These are phyloP conservation scores for Albula goreensis DNA, from an alignment of 2,113 vertebrate species.

Conservation along the genomic window DNA sequence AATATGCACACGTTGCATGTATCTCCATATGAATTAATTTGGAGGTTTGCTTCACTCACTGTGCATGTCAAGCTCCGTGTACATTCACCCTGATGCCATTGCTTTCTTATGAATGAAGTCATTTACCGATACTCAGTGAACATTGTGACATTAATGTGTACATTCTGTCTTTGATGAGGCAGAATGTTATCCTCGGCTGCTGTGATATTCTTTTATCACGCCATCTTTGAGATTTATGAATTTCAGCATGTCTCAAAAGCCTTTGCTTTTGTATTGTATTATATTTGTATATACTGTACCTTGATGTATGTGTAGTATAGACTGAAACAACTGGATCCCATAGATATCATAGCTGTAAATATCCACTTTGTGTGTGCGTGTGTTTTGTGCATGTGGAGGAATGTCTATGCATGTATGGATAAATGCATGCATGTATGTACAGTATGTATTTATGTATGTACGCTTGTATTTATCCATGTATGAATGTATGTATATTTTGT, in stretches of 20 bases:
- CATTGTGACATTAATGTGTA: too few species aligned
- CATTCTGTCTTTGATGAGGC: background rate
- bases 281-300: background rate
- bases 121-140: too few species aligned
- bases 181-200: background rate
- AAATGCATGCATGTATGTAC: too few species aligned
- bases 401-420: too few species aligned
- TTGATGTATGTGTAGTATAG: background rate
- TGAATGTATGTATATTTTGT: too few species aligned
- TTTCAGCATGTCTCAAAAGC: background rate
- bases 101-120: background rate
- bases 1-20: too few species aligned
- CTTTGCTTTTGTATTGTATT: conserved; percentile 1
- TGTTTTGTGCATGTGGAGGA: too few species aligned
- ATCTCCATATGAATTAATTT: too few species aligned
- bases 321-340: background rate
- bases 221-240: background rate
- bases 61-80: background rate
- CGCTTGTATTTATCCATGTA: too few species aligned
- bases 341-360: background rate
- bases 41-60: background rate
- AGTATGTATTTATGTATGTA: too few species aligned
- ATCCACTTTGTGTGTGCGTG: too few species aligned
- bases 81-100: background rate
- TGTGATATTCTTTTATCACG: background rate